Conservation (phyloP, 2,888 invertebrate species). For the Globia sparganii region DNA sequence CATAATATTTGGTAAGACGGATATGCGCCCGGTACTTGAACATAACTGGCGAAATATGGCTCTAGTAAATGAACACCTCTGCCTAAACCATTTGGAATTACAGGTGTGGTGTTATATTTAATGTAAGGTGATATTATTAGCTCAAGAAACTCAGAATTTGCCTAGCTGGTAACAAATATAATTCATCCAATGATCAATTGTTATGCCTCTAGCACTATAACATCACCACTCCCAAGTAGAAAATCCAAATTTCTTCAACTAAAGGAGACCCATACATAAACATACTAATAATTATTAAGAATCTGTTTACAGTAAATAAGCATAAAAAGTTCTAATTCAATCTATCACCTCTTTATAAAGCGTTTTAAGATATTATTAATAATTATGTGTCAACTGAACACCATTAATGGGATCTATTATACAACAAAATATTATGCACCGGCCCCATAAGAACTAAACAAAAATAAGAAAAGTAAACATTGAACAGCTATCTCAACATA, state of each 20-base stretch:
- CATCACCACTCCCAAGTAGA: background rate
- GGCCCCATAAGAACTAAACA: background rate
- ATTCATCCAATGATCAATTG: background rate
- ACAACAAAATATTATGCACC: conserved; percentile 7
- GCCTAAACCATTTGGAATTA: background rate
- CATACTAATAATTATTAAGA: background rate
- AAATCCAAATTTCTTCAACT: background rate
- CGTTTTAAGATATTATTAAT: background rate
- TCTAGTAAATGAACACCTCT: background rate
- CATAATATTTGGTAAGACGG: background rate
- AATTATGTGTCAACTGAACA: conserved; percentile 4
- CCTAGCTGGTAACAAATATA: background rate
- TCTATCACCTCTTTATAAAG: conserved; percentile 17
- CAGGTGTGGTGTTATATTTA: too few relatives aligned
- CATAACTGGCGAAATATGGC: background rate
- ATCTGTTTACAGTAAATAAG: background rate
- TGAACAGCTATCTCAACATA: conserved; percentile 36
- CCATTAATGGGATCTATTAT: background rate
- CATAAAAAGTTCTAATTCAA: background rate
- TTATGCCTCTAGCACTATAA: background rate
- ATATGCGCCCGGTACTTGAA: background rate
- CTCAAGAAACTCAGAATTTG: background rate
- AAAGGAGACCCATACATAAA: background rate
- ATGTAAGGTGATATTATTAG: background rate
- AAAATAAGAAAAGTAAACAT: background rate